Base-by-base conservation (phyloP, 2,888 invertebrate species). In the Pandemis corylana region DNA sequence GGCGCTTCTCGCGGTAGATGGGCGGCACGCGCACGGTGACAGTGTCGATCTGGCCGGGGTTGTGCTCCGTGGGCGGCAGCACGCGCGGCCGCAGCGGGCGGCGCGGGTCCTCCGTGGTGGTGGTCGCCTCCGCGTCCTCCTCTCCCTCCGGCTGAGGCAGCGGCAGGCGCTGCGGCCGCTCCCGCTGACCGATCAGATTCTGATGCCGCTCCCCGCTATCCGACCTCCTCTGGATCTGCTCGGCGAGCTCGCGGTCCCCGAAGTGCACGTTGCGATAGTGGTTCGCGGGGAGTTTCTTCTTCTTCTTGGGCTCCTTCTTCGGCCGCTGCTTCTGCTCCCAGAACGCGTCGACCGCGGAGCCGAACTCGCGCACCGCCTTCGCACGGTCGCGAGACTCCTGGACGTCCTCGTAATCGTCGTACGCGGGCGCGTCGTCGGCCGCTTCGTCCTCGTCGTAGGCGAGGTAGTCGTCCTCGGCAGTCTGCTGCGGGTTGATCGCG, bases 21-120 rank as follows among this genome's bases (percentile, higher is more conserved):
- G 95, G 94, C 1, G 95, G 95, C 64, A 95, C 94, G 61, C 94
- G 87, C 20, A 95, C 95, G 0, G 95, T 94, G 6, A 95, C 91
- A 1, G 94, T 95, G 77, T 95, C 95, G 44, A 95, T 95, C 79
- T 94, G 90, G 28, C 90, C 90, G 0, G 94, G 95, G 71, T 94
- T 90, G 41, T 94, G 92, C 76, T 95, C 94, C 0, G 94, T 94
- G 3, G 94, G 95, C 1, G 95, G 95, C 41, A 94, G 81, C 6
- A 94, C 91, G 36, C 91, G 90, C 5, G 95, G 94, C 15, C 87
- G 87, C 20, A 95, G 82, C 15, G 85, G 84, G 51, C 85, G 84
- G 46, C 86, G 89, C 0, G 94, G 95, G 77, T 94, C 91, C 77
- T 93, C 91, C 0, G 95, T 94, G 10, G 91, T 91, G 1, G 95